Conservation (phyloP, 2,113 vertebrate species). For the Podocnemis expansa region DNA sequence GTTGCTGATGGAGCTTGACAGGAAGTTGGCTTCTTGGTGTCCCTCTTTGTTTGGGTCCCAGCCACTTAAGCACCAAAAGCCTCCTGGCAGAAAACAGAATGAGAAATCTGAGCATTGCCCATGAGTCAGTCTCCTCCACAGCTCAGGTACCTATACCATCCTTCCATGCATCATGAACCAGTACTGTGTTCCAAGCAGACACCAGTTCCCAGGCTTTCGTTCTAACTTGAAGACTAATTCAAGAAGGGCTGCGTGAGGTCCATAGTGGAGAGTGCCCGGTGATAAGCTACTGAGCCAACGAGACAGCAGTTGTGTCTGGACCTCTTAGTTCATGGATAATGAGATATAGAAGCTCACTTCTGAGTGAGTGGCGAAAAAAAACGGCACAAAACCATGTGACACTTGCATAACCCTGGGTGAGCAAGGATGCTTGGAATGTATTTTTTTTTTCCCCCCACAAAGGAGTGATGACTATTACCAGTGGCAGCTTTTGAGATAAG, state of each 20-base stretch:
- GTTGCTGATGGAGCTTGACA: neutral
- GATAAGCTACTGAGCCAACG: conserved; percentile 55
- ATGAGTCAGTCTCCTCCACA: neutral
- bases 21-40: neutral
- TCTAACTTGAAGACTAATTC: conserved; percentile 38
- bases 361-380: conserved; percentile 59
- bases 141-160: neutral
- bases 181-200: neutral
- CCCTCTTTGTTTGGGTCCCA: neutral
- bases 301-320: conserved; percentile 33
- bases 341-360: conserved; percentile 44
- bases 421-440: neutral
- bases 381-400: conserved; percentile 62
- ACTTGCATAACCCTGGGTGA: conserved; percentile 43
- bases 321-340: conserved; percentile 59
- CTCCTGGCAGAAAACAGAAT: neutral
- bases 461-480: conserved; percentile 46
- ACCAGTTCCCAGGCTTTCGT: conserved; percentile 1
- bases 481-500: conserved; percentile 54
- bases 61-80: neutral
- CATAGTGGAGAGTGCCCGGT: conserved; percentile 58
- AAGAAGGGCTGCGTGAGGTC: conserved; percentile 47
- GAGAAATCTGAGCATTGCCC: neutral
- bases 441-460: conserved; percentile 33
- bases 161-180: neutral